Base-by-base conservation (phyloP, 2,797 vertebrate species). In the Sebastes cheni region DNA sequence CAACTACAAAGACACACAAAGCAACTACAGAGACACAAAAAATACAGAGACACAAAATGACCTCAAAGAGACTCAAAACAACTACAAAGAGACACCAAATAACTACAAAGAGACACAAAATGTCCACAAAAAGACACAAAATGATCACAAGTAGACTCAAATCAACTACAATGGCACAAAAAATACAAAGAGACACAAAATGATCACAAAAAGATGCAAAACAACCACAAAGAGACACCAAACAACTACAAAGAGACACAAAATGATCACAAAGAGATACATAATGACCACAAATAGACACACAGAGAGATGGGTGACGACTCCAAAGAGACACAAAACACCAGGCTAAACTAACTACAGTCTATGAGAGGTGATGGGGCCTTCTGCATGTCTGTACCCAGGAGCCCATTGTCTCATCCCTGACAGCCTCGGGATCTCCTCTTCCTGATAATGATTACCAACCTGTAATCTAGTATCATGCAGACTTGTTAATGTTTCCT, bases 401-500 rank as follows among this genome's bases (percentile, higher is more conserved):
- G 22, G n/a, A 22, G 29, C 20, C 59, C 8, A 4, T 34, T 61
- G 18, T 22, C 59, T 34, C 59, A 12, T 61, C 2, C 20, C 52
- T 66, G 60, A 61, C 8, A 36, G 61, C 12, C 20, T 75, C 23
- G 34, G 32, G n/a, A 65, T 42, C 62, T 65, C 62, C 6, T 36
- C n/a, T 18, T 39, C 67, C 32, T 3, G 75, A 55, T 58, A 89
- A 90, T 89, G 73, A 90, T 91, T 88, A 74, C 14, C 7, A 0
- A 18, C 64, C 46, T 52, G 39, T 50, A 7, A 59, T 79, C 22
- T 27, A 34, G 66, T 22, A 56, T 65, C 36, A 22, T 16, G 29
- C 50, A 42, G 58, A 20, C 11, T n/a, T 60, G 75, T 88, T 86
- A 86, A 88, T 87, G 80, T 88, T 86, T 90, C 32, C 74, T 79